Conservation (phyloP, 23 tunicate species). For the Phallusia fumigata region DNA sequence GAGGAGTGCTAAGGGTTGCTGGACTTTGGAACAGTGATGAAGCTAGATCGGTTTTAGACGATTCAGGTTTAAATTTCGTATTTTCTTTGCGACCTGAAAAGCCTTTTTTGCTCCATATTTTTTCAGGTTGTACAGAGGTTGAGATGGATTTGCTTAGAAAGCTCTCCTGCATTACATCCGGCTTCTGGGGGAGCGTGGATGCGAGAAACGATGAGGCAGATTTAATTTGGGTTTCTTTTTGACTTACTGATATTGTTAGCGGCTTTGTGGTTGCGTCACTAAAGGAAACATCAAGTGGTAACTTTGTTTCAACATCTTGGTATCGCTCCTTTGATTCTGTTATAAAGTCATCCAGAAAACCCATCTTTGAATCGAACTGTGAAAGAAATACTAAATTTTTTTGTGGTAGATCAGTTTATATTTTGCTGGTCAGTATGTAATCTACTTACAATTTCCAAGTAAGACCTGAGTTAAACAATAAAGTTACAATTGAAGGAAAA, state of each 20-base stretch:
- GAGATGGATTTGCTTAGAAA: background rate
- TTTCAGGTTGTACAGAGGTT: background rate
- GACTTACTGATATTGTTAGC: background rate
- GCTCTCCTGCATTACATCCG: background rate
- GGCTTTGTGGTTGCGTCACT: background rate
- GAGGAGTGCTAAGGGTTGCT: no score
- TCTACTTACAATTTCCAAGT: background rate
- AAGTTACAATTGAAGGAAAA: background rate
- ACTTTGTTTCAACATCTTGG: background rate
- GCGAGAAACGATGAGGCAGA: slow-evolving; percentile 3
- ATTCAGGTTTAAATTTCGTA: background rate
- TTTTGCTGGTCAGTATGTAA: background rate
- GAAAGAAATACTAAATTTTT: background rate
- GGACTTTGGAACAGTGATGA: background rate
- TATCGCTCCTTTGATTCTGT: background rate
- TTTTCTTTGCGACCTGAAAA: background rate
- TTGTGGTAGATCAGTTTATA: background rate
- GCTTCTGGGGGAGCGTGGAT: background rate
- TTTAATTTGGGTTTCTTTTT: background rate
- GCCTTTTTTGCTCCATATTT: background rate
- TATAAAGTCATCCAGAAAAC: background rate
- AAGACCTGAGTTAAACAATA: background rate
- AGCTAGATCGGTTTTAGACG: background rate
- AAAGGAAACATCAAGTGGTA: background rate
- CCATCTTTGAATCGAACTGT: slow-evolving; percentile 8